Evolutionary conservation across 92 coral and sea anemone genomes (phyloP).

Genomic region (Palythoa heliodiscus): DNA sequence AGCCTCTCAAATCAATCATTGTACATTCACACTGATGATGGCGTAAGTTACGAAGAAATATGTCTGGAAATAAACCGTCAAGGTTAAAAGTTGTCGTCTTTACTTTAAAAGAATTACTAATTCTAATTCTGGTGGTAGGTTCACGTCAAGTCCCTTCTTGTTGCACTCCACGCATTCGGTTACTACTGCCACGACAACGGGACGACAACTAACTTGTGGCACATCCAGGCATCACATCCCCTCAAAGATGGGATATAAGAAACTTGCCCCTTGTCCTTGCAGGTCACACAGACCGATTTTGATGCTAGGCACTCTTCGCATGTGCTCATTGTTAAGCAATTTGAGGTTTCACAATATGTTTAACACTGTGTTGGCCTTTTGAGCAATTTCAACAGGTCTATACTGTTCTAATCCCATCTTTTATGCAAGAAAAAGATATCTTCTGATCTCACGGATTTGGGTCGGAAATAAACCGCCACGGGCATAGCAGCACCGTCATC

Average conservation of each 20-base stretch:
- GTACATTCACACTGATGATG: not conserved
- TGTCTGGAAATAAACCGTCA: too few species aligned
- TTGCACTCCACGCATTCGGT: slow-evolving; percentile 32
- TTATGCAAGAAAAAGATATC: slow-evolving; percentile 35
- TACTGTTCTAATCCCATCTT: slow-evolving; percentile 20
- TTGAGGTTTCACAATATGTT: slow-evolving; percentile 50
- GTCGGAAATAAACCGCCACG: slow-evolving; percentile 48
- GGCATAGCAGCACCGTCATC: slow-evolving; percentile 58
- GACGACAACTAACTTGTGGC: not conserved
- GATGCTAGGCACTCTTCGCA: slow-evolving; percentile 48
- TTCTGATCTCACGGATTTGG: slow-evolving; percentile 49
- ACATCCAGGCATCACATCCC: slow-evolving; percentile 44
- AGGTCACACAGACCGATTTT: slow-evolving; percentile 42
- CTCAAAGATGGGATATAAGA: slow-evolving; percentile 47
- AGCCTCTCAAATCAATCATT: too few species aligned
- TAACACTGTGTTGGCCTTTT: slow-evolving; percentile 24
- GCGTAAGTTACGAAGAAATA: too few species aligned
- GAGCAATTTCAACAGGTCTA: slow-evolving; percentile 50
- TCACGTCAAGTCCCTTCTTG: not conserved
- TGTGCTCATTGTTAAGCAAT: slow-evolving; percentile 9
- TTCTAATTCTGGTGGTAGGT: slow-evolving; percentile 36
- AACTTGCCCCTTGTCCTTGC: slow-evolving; percentile 51
- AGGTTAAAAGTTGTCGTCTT: too few species aligned
- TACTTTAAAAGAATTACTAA: slow-evolving; percentile 49
- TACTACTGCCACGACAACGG: slow-evolving; percentile 32